Evolutionary conservation across 2,797 vertebrate species (phyloP).

Genomic region (Pelobates cultripes): DNA sequence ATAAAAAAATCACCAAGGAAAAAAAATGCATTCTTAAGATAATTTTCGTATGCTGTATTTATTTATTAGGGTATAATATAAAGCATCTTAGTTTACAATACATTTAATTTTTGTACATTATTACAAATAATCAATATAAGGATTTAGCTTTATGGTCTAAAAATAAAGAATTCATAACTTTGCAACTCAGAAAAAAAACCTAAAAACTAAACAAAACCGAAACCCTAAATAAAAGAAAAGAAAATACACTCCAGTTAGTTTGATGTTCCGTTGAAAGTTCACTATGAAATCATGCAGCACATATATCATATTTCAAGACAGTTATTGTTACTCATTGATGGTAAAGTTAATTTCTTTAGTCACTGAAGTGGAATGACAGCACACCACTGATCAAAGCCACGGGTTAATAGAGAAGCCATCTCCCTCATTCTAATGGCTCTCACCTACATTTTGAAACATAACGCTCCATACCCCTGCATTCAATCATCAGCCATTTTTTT

Average conservation of each 20-base stretch:
- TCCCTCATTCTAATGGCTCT: not conserved
- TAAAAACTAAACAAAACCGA: no score
- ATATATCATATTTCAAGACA: conserved; percentile 6
- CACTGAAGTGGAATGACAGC: conserved; percentile 6
- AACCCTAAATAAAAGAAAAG: not conserved
- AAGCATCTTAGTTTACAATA: no score
- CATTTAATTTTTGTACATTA: no score
- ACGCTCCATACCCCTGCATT: not conserved
- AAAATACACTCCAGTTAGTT: not conserved
- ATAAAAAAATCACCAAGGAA: no score
- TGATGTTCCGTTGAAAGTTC: not conserved
- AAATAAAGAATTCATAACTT: no score
- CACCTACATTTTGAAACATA: conserved; percentile 4
- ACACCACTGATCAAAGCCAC: conserved; percentile 18
- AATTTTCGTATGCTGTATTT: no score
- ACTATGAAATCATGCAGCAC: conserved; percentile 12
- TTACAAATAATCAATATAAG: no score
- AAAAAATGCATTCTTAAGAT: no score
- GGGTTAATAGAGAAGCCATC: conserved; percentile 23
- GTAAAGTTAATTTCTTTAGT: conserved; percentile 19
- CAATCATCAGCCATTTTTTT: conserved; percentile 19
- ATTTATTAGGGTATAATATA: no score
- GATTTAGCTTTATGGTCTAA: no score
- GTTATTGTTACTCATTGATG: conserved; percentile 11
- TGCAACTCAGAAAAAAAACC: no score